phyloP scores from a whole-genome alignment of 2,888 invertebrate species.

The Agrotis ipsilon region DNA sequence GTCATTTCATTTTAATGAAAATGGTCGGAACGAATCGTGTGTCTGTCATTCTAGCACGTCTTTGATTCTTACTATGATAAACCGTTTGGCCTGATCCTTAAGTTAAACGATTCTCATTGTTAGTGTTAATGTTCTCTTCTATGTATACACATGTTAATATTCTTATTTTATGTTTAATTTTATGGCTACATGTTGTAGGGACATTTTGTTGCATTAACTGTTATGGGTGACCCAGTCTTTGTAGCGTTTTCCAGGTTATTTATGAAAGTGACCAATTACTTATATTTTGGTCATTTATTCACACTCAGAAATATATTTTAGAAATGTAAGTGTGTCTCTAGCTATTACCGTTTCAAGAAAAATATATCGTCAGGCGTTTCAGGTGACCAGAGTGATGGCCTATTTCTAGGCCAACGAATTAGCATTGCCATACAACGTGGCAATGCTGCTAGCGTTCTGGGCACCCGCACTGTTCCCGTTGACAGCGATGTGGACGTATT shows the following conservation, averaged over 20 bases:
- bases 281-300: too few species aligned
- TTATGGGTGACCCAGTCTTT: constrained; percentile 18
- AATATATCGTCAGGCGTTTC: too few species aligned
- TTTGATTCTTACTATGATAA: constrained; percentile 48
- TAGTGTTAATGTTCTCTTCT: constrained; percentile 21
- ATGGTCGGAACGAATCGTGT: constrained; percentile 49
- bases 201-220: constrained; percentile 31
- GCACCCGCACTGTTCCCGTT: too few species aligned
- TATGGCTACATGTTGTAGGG: constrained; percentile 23
- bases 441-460: too few species aligned
- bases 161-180: constrained; percentile 35
- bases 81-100: constrained; percentile 29
- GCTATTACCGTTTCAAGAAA: too few species aligned
- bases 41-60: constrained; percentile 56
- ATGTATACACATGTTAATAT: constrained; percentile 23
- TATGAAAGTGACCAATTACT: not conserved
- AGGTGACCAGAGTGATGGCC: too few species aligned
- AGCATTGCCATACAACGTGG: too few species aligned
- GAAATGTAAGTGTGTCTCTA: too few species aligned
- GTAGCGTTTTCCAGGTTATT: not conserved
- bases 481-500: too few species aligned
- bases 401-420: too few species aligned
- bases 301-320: too few species aligned
- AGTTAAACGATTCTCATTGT: constrained; percentile 51
- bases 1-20: constrained; percentile 57